Conservation (phyloP, 2,113 vertebrate species). For the Bufo bufo region DNA sequence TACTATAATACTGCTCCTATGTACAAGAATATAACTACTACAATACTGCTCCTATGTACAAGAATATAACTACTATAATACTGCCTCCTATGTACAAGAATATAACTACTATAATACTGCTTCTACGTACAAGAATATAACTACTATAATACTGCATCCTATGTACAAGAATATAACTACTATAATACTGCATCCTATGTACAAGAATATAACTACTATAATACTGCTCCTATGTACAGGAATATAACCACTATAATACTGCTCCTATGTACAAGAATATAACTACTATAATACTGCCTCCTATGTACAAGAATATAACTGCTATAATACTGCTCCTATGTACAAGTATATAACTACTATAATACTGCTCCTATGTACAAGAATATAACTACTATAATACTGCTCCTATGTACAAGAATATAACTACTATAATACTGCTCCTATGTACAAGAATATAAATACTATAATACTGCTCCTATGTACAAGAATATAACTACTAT, state of each 20-base stretch:
- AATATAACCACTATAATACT: conserved; percentile 10
- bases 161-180: conserved; percentile 2
- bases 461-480: neutral
- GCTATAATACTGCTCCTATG: neutral
- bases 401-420: neutral
- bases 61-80: too few species aligned
- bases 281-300: neutral
- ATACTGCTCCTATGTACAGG: neutral
- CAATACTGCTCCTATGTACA: neutral
- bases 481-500: conserved; percentile 2
- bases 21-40: conserved; percentile 2
- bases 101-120: conserved; percentile 6
- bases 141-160: neutral
- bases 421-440: neutral
- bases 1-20: neutral
- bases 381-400: conserved; percentile 3
- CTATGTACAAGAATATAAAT: neutral
- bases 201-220: neutral
- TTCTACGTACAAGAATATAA: neutral
- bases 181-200: neutral
- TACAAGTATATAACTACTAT: conserved; percentile 5
- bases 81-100: neutral
- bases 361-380: neutral
- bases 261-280: conserved; percentile 6
- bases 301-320: neutral